Conservation (phyloP, 2,888 invertebrate species). For the Chymomyza fuscimana region DNA sequence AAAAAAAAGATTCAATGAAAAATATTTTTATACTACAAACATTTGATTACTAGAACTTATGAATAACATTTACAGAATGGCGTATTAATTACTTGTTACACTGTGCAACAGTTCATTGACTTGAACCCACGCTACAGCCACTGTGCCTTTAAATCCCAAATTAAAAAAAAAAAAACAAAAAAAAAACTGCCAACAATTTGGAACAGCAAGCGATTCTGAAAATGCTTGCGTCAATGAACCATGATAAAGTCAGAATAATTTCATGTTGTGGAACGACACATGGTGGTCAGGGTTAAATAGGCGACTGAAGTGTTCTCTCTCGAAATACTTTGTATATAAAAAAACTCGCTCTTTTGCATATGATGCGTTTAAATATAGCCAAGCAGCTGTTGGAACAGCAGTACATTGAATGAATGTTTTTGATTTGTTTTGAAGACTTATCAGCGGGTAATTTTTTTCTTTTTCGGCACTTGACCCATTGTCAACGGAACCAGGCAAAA, state of each 20-base stretch:
- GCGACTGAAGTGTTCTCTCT: neutral
- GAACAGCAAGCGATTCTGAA: neutral
- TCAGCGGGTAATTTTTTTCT: neutral
- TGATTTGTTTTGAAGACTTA: neutral
- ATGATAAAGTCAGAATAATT: neutral
- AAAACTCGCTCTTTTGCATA: neutral
- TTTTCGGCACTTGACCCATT: neutral
- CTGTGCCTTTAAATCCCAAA: neutral
- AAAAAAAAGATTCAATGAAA: slow-evolving; percentile 16
- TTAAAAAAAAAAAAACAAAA: neutral
- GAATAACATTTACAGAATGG: neutral
- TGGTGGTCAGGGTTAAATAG: neutral
- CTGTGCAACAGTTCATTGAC: neutral
- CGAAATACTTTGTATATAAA: neutral
- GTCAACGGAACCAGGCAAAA: neutral
- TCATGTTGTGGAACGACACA: neutral
- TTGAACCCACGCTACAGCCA: neutral
- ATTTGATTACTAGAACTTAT: neutral
- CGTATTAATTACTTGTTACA: neutral
- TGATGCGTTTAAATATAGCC: neutral
- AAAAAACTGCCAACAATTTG: neutral
- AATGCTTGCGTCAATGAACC: neutral
- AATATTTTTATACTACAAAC: neutral
- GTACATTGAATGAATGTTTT: neutral
- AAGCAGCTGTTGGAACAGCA: neutral